A percentile compares a stretch with the other conserved stretches of the same genome.
These are phyloP conservation scores for Lamellibrachia columna DNA, from an alignment of 2,888 invertebrate genomes.

Conservation along the genomic window DNA sequence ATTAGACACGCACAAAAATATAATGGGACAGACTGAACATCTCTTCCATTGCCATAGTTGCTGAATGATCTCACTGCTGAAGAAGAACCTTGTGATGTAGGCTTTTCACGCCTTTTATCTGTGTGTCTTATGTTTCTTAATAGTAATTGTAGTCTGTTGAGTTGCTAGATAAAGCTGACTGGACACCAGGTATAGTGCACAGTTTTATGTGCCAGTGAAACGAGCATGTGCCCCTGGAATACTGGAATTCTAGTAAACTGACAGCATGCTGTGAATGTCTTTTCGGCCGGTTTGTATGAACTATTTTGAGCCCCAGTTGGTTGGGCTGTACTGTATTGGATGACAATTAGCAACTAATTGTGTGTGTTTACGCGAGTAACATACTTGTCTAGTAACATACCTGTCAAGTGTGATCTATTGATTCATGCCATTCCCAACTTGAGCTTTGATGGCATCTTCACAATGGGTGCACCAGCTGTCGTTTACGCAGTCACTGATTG, in stretches of 20 bases:
- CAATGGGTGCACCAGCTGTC: no score
- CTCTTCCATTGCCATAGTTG: not conserved
- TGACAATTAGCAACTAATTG: no score
- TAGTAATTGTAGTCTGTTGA: not conserved
- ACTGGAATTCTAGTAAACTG: not conserved
- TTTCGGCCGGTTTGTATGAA: no score
- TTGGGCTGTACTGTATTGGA: no score
- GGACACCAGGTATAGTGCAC: not conserved
- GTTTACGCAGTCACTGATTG: no score
- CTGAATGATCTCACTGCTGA: not conserved
- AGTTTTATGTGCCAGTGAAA: not conserved
- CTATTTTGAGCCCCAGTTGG: no score
- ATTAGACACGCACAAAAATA: not conserved
- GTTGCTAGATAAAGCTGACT: constrained; percentile 16
- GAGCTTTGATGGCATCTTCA: no score
- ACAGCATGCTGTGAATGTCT: no score
- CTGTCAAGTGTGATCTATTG: no score
- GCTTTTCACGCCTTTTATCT: not conserved
- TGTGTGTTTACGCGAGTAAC: no score
- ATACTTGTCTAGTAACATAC: no score
- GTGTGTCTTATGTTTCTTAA: not conserved
- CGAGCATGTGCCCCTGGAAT: not conserved
- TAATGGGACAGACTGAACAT: not conserved
- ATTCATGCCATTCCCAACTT: no score
- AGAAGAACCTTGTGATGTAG: not conserved